phyloP scores from a whole-genome alignment of 2,888 invertebrate genomes.

The Chymomyza fuscimana region DNA sequence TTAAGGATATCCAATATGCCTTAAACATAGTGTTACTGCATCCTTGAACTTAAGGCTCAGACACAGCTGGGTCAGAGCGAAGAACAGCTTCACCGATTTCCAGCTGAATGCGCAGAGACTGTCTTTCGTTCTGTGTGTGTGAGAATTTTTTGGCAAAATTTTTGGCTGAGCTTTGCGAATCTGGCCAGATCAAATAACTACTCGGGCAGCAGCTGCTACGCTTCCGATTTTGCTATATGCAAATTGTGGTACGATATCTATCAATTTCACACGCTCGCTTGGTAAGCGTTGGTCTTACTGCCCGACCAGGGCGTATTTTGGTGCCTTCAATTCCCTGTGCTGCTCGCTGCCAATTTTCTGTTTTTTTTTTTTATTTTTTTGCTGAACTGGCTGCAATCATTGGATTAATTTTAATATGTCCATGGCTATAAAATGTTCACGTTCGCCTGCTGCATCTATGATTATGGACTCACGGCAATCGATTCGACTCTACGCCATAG shows the following conservation, averaged over 20 bases:
- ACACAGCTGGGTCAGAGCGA: slow-evolving; percentile 12
- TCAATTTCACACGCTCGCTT: slow-evolving; percentile 59
- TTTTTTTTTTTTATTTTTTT: slow-evolving; percentile 34
- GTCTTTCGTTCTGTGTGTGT: slow-evolving; percentile 18
- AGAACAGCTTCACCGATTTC: slow-evolving; percentile 40
- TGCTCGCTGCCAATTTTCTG: slow-evolving; percentile 47
- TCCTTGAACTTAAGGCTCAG: slow-evolving; percentile 64
- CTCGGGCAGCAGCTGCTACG: slow-evolving; percentile 43
- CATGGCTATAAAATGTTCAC: slow-evolving; percentile 66
- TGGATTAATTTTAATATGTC: slow-evolving; percentile 75
- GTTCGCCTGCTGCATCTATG: slow-evolving; percentile 65
- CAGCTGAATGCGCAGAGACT: slow-evolving; percentile 70
- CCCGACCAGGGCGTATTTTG: slow-evolving; percentile 5
- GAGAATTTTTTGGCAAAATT: slow-evolving; percentile 53
- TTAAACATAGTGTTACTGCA: slow-evolving; percentile 33
- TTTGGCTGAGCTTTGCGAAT: slow-evolving; percentile 36
- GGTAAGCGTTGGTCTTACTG: neutral
- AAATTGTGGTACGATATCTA: slow-evolving; percentile 1
- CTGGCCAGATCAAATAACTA: slow-evolving; percentile 52
- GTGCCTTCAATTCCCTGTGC: neutral
- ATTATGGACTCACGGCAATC: slow-evolving; percentile 72
- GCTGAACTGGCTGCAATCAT: slow-evolving; percentile 60
- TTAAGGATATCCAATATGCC: slow-evolving; percentile 58
- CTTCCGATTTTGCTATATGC: slow-evolving; percentile 5
- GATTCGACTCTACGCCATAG: slow-evolving; percentile 34